Conservation (phyloP, 2,113 vertebrate species). For the Eulemur rufifrons region DNA sequence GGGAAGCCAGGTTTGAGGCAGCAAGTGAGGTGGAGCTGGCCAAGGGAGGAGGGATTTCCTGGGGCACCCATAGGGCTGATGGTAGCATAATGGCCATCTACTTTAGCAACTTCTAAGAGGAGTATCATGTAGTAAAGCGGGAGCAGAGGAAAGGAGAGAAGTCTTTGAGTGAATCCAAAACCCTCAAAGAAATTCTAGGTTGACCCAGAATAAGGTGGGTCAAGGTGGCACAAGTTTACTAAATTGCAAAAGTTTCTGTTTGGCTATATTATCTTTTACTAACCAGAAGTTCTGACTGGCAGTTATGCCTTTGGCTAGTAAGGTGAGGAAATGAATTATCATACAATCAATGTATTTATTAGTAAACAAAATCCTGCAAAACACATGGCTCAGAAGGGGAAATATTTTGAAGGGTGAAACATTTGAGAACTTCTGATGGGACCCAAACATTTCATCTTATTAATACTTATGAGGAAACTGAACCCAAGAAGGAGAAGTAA, state of each 20-base stretch:
- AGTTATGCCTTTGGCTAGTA: slow-evolving; percentile 1
- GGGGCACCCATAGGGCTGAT: not conserved
- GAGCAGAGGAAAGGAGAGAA: not conserved
- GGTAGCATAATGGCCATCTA: not conserved
- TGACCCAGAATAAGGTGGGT: not conserved
- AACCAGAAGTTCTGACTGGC: not conserved
- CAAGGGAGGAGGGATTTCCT: not conserved
- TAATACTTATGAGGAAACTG: not conserved
- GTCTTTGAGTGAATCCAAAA: not conserved
- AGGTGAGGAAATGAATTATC: slow-evolving; percentile 27
- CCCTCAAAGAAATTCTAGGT: slow-evolving; percentile 14
- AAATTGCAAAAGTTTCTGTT: not conserved
- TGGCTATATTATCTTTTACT: not conserved
- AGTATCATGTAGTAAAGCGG: not conserved
- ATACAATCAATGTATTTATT: not conserved
- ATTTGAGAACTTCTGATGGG: not conserved
- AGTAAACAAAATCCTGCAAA: slow-evolving; percentile 17
- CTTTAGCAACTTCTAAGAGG: not conserved
- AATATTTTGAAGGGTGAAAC: slow-evolving; percentile 44
- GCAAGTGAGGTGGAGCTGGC: not conserved
- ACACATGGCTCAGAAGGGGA: not conserved
- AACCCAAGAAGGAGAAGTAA: not conserved
- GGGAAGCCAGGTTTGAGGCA: not conserved
- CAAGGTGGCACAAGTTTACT: not conserved
- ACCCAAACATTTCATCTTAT: slow-evolving; percentile 10